Evolutionary conservation across 2,888 invertebrate genomes (phyloP).

Genomic region (Vanessa cardui): DNA sequence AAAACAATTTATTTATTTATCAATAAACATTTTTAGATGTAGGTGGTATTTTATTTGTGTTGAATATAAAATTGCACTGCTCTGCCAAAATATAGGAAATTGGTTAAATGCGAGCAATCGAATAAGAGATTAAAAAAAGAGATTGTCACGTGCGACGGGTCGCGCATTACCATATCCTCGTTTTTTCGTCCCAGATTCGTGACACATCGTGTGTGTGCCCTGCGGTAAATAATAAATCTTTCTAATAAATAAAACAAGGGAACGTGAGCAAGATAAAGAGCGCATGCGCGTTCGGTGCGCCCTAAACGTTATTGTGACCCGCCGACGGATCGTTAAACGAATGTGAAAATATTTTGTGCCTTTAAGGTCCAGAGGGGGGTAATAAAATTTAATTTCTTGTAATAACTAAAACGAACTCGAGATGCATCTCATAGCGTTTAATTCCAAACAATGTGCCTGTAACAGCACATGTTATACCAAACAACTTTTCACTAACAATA

Average conservation of each 20-base stretch:
- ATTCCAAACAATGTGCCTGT: neutral
- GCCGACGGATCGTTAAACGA: slow-evolving; percentile 78
- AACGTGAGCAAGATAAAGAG: slow-evolving; percentile 80
- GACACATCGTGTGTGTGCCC: slow-evolving; percentile 80
- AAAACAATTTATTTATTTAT: too few species aligned
- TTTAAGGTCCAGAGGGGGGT: slow-evolving; percentile 53
- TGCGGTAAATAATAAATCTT: slow-evolving; percentile 81
- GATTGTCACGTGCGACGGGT: slow-evolving; percentile 71
- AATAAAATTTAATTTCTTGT: slow-evolving; percentile 34
- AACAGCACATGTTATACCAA: too few species aligned
- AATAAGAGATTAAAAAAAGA: slow-evolving; percentile 61
- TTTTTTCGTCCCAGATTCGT: slow-evolving; percentile 78
- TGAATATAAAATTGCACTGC: neutral
- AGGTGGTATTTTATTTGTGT: neutral
- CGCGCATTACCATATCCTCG: slow-evolving; percentile 76
- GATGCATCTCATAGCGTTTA: neutral
- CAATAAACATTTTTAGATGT: neutral
- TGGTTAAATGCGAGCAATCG: slow-evolving; percentile 45
- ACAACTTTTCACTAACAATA: too few species aligned
- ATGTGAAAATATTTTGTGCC: slow-evolving; percentile 77
- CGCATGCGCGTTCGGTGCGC: slow-evolving; percentile 79
- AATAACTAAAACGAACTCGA: slow-evolving; percentile 26
- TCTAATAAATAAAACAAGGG: slow-evolving; percentile 82
- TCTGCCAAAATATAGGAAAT: slow-evolving; percentile 47
- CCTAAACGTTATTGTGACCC: slow-evolving; percentile 72